Evolutionary conservation across 2,113 vertebrate species (phyloP), one percentile per base, ranked within the genome.

Genomic region (Sciurus niger): DNA sequence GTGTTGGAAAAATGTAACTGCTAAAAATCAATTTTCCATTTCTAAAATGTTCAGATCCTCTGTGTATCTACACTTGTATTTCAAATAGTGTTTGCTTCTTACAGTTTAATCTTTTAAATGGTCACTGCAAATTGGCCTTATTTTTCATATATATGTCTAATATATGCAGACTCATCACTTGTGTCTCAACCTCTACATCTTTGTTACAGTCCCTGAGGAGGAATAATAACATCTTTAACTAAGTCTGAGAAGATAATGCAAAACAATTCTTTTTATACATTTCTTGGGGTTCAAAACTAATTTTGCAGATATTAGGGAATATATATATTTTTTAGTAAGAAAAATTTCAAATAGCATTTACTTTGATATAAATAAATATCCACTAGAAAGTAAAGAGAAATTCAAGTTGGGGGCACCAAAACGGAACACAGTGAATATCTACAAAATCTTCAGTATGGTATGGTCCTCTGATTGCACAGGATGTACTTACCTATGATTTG

Each of bases 1-100:
- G 48, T 60, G 30, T 95, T 92, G 58, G 94, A 67, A 92, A 94
- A 89, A 92, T 77, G 46, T 30, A 89, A 43, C 90, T 93, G 48
- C 65, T 96, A 96, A 98, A 98, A 97, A 92, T 55, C 16, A 84
- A 97, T 92, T 97, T 98, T 97, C 96, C 83, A 95, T 90, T 96
- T 98, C 86, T 94, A 78, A 92, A 92, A 13, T 0, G 96, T 96
- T 60, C 84, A 94, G 92, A 94, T 93, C 92, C 55, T 91, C 90
- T 84, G 43, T 89, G 97, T 74, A 95, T 63, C 58, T 43, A 84
- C 5, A 20, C 6, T 96, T 91, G 16, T 78, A 37, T 79, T 96
- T 95, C 74, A 6, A 24, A 37, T 30, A 82, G 13, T 24, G 16
- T 55, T 97, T 17, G 4, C 76, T 88, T 96, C 87, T 78, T 65